Conservation (phyloP, 2,888 invertebrate species). For the Colletes collaris region DNA sequence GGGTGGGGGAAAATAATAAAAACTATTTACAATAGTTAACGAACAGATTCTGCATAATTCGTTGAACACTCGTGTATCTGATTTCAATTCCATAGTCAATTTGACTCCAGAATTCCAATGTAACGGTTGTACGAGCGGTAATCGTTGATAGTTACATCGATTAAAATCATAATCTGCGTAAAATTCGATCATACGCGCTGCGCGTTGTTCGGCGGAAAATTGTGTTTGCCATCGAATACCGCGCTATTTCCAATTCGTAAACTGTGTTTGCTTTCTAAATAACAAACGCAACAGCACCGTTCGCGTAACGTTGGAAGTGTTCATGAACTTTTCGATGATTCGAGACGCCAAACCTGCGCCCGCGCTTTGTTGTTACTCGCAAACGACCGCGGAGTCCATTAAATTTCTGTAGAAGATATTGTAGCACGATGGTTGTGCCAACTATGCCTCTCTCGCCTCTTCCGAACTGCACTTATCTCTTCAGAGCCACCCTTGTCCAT, state of each 20-base stretch:
- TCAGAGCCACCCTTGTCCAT: not conserved
- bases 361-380: constrained; percentile 26
- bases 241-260: not conserved
- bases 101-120: too few species aligned
- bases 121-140: too few species aligned
- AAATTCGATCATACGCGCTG: not conserved
- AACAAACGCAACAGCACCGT: not conserved
- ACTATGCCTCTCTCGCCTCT: constrained; percentile 21
- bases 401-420: constrained; percentile 39
- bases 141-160: too few species aligned
- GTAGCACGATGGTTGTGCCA: not conserved
- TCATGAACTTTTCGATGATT: constrained; percentile 5
- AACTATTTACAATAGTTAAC: too few species aligned
- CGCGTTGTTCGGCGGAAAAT: constrained; percentile 6
- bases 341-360: constrained; percentile 21
- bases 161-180: not conserved
- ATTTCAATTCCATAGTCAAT: too few species aligned
- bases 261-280: constrained; percentile 17
- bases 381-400: constrained; percentile 47
- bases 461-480: not conserved
- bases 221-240: not conserved
- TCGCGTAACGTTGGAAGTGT: constrained; percentile 1
- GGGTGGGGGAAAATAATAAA: too few species aligned
- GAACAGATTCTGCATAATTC: too few species aligned
- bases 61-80: too few species aligned